Percentiles rank a stretch among this genome's conserved stretches.
Evolutionary conservation across 1,140 invertebrate species (phyloP).

Genomic region (Thaumatotibia leucotreta): DNA sequence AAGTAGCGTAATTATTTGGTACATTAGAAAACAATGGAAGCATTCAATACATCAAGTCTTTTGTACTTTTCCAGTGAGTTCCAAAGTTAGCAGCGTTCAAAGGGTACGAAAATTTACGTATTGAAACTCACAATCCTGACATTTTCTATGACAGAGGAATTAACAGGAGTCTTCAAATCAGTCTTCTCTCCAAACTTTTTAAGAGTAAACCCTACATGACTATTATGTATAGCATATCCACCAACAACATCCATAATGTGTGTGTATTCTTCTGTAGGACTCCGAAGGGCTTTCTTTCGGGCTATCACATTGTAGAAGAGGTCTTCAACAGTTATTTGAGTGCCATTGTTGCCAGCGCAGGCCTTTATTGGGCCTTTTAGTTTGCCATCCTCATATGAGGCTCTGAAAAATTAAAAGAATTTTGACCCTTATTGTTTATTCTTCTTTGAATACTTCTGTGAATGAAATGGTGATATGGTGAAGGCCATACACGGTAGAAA

Average conservation of each 20-base stretch:
- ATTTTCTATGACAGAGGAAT: constrained; percentile 87
- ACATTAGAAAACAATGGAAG: no score
- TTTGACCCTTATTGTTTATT: no score
- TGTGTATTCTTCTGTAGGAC: constrained; percentile 89
- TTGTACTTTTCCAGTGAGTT: no score
- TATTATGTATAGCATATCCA: constrained; percentile 93
- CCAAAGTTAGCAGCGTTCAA: no score
- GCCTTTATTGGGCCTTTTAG: constrained; percentile 87
- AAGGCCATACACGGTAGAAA: no score
- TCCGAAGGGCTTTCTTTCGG: constrained; percentile 88
- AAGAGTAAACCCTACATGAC: constrained; percentile 88
- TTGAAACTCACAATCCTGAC: constrained; percentile 85
- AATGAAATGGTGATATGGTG: no score
- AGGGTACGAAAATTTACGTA: no score
- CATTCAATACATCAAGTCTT: no score
- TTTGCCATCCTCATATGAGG: constrained; percentile 89
- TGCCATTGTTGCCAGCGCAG: constrained; percentile 95
- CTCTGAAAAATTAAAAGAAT: no score
- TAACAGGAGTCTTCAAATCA: constrained; percentile 86
- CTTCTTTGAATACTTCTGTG: no score
- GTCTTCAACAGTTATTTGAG: constrained; percentile 93
- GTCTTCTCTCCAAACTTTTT: constrained; percentile 91
- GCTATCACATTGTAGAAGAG: constrained; percentile 96
- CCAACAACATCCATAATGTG: constrained; percentile 87
- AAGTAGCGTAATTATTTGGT: no score